Base-by-base conservation (phyloP, 53 echinoderm and acorn worm genomes). In the Pentamera pediparva region DNA sequence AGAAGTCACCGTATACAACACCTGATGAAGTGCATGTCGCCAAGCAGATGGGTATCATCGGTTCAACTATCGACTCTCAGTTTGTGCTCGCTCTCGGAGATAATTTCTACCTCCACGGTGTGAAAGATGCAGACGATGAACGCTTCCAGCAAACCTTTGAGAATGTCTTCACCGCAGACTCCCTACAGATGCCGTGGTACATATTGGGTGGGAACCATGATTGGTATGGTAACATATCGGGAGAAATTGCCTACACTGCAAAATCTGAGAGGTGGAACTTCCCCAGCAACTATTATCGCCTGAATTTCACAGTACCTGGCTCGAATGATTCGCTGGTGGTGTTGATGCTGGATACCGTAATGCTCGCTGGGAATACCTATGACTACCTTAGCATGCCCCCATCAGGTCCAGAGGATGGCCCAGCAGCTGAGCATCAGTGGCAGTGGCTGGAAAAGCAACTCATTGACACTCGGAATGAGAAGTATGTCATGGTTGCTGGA, bases 51-150 rank as follows among this genome's bases (percentile, higher is more conserved):
- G 85, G 87, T 9, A 56, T 75, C 6, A 82, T 87, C 17, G 95
- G 90, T n/a, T 57, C 72, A 6, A 76, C 35, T 2, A 81, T 86
- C 30, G 60, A 74, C 28, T 78, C 95, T 20, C 25, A 43, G 31
- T 95, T 95, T 82, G 82, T 89, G 15, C 78, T 95, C 6, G 95
- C 95, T 5, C 88, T 95, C 3, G 95, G 95, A 0, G 95, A 95
- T 72, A 95, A 95, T 74, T 95, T 95, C 62, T 95, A 95, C 37
- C 20, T 38, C 7, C 18, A 62, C 54, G 95, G 95, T 12, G 90
- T 95, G 8, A 80, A 81, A n/a, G 70, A 87, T 75, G 95, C 78
- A 35, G 53, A 90, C 63, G 95, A 95, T 65, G 71, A 63, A 40
- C 37, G 95, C 56, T 95, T 95, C 60, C 55, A 76, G 71, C 65